Evolutionary conservation across 1,140 invertebrate genomes (phyloP).

Genomic region (Drosophila ambigua): DNA sequence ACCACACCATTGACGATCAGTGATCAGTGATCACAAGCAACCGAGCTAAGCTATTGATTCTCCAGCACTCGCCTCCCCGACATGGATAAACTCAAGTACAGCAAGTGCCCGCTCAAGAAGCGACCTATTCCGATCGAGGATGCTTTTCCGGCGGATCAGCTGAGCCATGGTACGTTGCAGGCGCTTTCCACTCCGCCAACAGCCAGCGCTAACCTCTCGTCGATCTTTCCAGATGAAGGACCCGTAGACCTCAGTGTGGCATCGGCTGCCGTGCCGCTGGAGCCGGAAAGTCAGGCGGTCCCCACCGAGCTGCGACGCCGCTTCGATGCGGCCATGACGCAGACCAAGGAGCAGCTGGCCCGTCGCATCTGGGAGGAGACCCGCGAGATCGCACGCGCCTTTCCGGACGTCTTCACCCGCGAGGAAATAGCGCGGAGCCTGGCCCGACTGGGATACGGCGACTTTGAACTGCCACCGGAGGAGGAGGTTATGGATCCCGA

Average conservation of each 20-base stretch:
- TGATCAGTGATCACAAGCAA: not conserved
- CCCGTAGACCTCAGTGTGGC: slow-evolving; percentile 78
- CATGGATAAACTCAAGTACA: slow-evolving; percentile 84
- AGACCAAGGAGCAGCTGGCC: slow-evolving; percentile 75
- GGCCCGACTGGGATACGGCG: slow-evolving; percentile 74
- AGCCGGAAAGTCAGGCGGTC: slow-evolving; percentile 44
- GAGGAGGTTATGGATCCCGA: slow-evolving; percentile 61
- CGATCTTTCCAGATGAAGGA: slow-evolving; percentile 61
- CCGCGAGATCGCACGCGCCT: slow-evolving; percentile 74
- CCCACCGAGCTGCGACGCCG: slow-evolving; percentile 58
- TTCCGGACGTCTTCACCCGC: slow-evolving; percentile 79
- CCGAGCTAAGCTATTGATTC: not conserved
- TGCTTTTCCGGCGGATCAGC: slow-evolving; percentile 66
- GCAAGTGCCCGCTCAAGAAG: slow-evolving; percentile 95
- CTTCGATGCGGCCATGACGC: slow-evolving; percentile 64
- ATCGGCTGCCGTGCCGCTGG: slow-evolving; percentile 54
- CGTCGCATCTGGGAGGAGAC: slow-evolving; percentile 81
- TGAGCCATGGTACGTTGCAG: slow-evolving; percentile 67
- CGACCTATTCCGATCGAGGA: slow-evolving; percentile 88
- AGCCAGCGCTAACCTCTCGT: no score
- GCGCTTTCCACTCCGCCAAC: no score
- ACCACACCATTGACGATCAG: slow-evolving; percentile 8
- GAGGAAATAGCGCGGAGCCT: slow-evolving; percentile 79
- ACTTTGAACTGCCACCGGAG: slow-evolving; percentile 72
- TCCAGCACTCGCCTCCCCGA: not conserved